Conservation (phyloP, 2,888 invertebrate species). For the Antheraea assamensis region DNA sequence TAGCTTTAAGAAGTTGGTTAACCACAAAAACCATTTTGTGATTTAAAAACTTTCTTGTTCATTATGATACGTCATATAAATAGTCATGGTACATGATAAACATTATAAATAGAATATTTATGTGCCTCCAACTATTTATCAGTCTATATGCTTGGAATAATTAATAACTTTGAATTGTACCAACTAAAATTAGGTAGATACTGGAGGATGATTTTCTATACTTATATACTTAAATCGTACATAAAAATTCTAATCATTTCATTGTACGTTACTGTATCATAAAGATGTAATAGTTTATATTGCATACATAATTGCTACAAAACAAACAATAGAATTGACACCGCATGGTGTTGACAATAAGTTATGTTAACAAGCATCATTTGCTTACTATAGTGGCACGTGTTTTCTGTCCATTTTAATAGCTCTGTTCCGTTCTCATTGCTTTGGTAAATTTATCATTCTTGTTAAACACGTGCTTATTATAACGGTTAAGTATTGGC, state of each 20-base stretch:
- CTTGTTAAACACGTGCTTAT: slow-evolving; percentile 19
- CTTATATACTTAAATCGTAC: background rate
- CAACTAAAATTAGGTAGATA: no score
- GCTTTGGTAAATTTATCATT: slow-evolving; percentile 25
- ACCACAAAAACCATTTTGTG: background rate
- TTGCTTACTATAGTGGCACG: slow-evolving; percentile 18
- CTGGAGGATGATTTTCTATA: background rate
- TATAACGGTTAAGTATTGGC: no score
- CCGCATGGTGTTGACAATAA: slow-evolving; percentile 6
- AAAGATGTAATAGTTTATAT: background rate
- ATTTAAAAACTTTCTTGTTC: background rate
- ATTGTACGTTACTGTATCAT: background rate
- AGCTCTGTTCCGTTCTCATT: slow-evolving; percentile 13
- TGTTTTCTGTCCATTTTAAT: slow-evolving; percentile 22
- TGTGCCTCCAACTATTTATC: background rate
- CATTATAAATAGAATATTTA: slow-evolving; percentile 2
- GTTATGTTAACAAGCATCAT: slow-evolving; percentile 16
- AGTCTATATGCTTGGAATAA: background rate
- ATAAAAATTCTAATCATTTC: background rate
- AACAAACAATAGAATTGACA: slow-evolving; percentile 6
- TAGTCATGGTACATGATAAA: background rate
- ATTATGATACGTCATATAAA: background rate
- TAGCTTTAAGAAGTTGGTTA: background rate
- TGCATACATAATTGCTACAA: background rate
- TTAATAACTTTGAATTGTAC: background rate